phyloP scores from a whole-genome alignment of 2,797 vertebrate species.

The Myripristis murdjan region DNA sequence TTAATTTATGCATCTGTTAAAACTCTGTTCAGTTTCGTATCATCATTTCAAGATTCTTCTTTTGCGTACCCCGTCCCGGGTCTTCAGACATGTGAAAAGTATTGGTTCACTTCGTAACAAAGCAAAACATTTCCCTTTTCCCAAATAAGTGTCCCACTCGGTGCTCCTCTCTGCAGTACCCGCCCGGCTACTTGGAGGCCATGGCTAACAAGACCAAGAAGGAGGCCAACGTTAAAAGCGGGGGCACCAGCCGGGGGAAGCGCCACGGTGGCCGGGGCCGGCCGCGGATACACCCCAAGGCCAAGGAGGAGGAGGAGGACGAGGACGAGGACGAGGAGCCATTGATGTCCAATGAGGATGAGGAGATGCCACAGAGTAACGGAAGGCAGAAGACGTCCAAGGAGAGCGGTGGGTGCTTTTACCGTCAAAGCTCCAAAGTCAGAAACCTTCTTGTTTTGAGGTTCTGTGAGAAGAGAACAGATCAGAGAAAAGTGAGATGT shows the following conservation, averaged over 20 bases:
- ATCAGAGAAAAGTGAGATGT: slow-evolving; percentile 45
- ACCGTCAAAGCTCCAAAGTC: slow-evolving; percentile 61
- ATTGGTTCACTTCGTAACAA: too few species aligned
- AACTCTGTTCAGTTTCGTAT: too few species aligned
- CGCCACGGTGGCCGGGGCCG: slow-evolving; percentile 86
- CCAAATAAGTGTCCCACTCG: neutral
- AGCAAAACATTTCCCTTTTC: too few species aligned
- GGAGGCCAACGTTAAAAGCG: slow-evolving; percentile 83
- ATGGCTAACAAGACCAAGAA: slow-evolving; percentile 97
- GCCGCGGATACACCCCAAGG: slow-evolving; percentile 76
- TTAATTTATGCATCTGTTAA: too few species aligned
- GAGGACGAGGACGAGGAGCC: slow-evolving; percentile 65
- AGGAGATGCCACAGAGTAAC: slow-evolving; percentile 77
- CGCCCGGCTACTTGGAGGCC: slow-evolving; percentile 95
- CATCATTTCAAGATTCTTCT: too few species aligned
- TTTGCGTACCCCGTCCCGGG: too few species aligned
- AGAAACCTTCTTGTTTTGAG: slow-evolving; percentile 41
- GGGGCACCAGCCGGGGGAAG: slow-evolving; percentile 83
- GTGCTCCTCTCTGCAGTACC: slow-evolving; percentile 87
- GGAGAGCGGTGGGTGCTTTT: slow-evolving; percentile 75
- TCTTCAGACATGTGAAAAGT: too few species aligned
- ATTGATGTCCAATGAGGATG: slow-evolving; percentile 56
- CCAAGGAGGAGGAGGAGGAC: slow-evolving; percentile 78
- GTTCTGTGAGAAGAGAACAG: slow-evolving; percentile 59
- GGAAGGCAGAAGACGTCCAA: slow-evolving; percentile 76